Percentiles rank a stretch among this genome's conserved stretches.
Conservation (phyloP, 2,797 vertebrate species). For the Oceanodroma leucorhoa region DNA sequence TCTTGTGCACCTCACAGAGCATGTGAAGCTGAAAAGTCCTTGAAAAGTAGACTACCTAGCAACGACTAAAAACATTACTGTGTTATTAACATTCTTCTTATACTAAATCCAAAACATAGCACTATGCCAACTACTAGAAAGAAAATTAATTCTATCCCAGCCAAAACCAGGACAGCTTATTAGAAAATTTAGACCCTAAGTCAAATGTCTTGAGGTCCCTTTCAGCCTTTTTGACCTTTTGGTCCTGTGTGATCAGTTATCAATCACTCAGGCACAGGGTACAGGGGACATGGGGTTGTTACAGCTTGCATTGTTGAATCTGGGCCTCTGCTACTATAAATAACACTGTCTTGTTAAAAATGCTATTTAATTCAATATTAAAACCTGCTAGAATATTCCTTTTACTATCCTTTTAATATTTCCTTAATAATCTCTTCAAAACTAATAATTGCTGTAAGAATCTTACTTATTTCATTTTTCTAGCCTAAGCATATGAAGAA, state of each 20-base stretch:
- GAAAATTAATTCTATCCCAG: no score
- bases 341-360: not conserved
- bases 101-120: no score
- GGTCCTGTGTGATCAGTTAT: not conserved
- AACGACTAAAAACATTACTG: no score
- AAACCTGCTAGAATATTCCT: not conserved
- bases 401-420: not conserved
- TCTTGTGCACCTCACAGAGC: no score
- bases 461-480: not conserved
- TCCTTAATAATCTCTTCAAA: not conserved
- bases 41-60: no score
- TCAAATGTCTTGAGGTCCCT: not conserved
- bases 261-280: not conserved
- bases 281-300: not conserved
- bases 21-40: no score
- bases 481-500: not conserved
- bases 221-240: not conserved
- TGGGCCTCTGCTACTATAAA: not conserved
- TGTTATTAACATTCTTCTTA: no score
- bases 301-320: not conserved
- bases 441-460: not conserved
- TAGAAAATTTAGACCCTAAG: not conserved
- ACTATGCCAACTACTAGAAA: no score
- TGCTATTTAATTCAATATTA: not conserved
- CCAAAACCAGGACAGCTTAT: no score